phyloP scores from a whole-genome alignment of 2,113 vertebrate species.

The Catharus bicknelli region DNA sequence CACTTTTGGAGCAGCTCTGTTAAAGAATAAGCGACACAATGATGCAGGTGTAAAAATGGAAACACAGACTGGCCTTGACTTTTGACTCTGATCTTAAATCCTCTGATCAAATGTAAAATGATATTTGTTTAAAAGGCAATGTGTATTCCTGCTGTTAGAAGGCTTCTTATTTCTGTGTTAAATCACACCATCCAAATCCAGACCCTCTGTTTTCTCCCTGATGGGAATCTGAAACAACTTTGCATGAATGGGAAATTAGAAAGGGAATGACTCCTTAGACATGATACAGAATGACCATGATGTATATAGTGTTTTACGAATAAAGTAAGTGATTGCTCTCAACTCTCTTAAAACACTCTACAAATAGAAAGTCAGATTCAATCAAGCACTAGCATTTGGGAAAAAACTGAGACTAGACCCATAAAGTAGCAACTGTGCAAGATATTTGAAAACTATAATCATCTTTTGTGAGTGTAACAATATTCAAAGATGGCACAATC shows the following conservation, averaged over 20 bases:
- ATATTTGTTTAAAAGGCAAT: neutral
- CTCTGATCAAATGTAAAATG: neutral
- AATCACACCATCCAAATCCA: slow-evolving; percentile 32
- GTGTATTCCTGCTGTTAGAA: neutral
- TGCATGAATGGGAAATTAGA: neutral
- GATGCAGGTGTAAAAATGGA: neutral
- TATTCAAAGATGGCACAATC: neutral
- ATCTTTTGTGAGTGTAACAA: neutral
- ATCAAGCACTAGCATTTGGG: neutral
- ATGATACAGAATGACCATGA: neutral
- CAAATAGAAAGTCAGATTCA: neutral
- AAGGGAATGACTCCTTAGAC: neutral
- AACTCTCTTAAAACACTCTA: neutral
- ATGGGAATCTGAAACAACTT: neutral
- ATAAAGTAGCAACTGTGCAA: neutral
- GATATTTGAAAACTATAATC: neutral
- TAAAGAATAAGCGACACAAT: neutral
- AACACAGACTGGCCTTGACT: neutral
- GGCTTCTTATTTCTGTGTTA: slow-evolving; percentile 26
- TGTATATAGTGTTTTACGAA: neutral
- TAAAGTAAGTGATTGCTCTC: neutral
- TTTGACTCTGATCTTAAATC: neutral
- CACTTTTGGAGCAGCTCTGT: neutral
- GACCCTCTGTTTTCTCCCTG: neutral
- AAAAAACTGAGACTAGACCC: neutral